These are phyloP conservation scores for Penaeus vannamei DNA, from an alignment of 1,140 invertebrate genomes.

Conservation along the genomic window DNA sequence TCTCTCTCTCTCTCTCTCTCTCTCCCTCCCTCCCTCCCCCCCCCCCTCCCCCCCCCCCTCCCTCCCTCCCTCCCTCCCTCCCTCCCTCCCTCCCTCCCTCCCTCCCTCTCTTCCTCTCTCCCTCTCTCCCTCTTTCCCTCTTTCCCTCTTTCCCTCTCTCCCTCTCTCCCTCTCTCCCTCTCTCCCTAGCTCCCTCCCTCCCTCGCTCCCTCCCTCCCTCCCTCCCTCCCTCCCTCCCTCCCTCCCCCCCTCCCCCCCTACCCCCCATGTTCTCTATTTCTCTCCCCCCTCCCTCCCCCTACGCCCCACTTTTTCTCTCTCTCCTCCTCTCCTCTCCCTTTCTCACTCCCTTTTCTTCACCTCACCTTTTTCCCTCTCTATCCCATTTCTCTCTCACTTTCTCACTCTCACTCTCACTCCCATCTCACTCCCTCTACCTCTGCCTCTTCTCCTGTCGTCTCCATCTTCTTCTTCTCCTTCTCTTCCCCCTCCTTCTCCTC, in stretches of 20 bases:
- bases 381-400: neutral
- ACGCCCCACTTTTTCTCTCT: neutral
- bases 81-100: neutral
- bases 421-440: too few species aligned
- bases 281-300: neutral
- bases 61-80: too few species aligned
- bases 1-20: neutral
- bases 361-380: neutral
- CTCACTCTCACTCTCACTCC: neutral
- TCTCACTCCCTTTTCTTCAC: neutral
- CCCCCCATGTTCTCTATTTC: too few species aligned
- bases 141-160: neutral
- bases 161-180: constrained; percentile 1
- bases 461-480: neutral
- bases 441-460: too few species aligned
- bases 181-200: neutral
- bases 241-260: too few species aligned
- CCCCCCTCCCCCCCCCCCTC: neutral
- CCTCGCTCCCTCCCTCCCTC: neutral
- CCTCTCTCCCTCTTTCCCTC: neutral
- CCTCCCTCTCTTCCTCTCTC: constrained; percentile 14
- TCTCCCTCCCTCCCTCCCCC: too few species aligned
- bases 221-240: neutral
- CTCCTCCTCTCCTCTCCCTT: neutral
- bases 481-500: neutral